Conservation (phyloP, 2,797 vertebrate genomes). For the Syngnathus acus region DNA sequence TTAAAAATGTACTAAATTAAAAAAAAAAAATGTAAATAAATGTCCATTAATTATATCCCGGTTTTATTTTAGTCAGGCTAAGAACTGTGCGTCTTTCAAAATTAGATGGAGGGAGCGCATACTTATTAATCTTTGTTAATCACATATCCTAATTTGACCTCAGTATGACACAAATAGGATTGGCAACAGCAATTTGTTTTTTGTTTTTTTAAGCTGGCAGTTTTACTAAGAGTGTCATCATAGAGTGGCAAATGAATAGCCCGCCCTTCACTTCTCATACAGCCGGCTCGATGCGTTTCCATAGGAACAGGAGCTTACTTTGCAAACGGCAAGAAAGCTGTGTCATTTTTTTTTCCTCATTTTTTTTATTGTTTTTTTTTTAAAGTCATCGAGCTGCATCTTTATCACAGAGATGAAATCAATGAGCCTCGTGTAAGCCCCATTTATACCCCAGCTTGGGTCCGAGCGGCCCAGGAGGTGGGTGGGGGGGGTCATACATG, state of each 20-base stretch:
- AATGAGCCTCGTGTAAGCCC: neutral
- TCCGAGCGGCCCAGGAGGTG: neutral
- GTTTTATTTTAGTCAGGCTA: too few species aligned
- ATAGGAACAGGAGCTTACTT: neutral
- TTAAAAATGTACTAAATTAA: too few species aligned
- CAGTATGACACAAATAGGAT: neutral
- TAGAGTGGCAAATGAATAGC: neutral
- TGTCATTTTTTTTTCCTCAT: neutral
- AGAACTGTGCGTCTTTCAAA: too few species aligned
- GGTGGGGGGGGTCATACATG: neutral
- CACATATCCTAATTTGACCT: neutral
- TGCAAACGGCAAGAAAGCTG: neutral
- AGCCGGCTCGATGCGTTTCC: neutral
- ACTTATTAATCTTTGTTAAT: too few species aligned
- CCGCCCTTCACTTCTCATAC: neutral
- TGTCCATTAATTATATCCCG: too few species aligned
- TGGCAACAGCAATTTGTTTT: too few species aligned
- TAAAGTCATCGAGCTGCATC: neutral
- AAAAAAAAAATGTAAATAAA: neutral
- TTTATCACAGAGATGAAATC: constrained; percentile 1
- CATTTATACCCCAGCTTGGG: neutral
- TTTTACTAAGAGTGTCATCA: neutral
- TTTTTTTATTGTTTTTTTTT: neutral
- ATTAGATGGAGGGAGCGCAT: too few species aligned
- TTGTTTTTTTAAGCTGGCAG: too few species aligned